Evolutionary conservation across 2,888 invertebrate species (phyloP), one percentile per base, ranked within the genome.

Genomic region (Drosophila mayaguana): DNA sequence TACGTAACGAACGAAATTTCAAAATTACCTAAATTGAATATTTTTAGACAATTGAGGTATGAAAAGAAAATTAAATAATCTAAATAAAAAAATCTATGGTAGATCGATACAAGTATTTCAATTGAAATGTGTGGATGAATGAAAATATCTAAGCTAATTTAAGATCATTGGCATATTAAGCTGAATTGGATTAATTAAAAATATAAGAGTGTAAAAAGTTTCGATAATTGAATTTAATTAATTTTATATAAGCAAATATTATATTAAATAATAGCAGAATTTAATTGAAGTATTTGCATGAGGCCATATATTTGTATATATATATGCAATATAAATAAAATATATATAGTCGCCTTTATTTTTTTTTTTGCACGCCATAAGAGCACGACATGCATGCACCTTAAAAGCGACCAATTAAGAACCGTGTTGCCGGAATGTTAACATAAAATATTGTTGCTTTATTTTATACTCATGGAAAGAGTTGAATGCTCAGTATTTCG

Each of bases 341-440:
- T 53, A 50, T 51, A 18, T 36, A 20, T 14, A 20, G 14, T 53
- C 32, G 22, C n/a, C n/a, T n/a, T n/a, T 16, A 36, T 36, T 53
- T 53, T 51, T 25, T 5, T 25, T 25, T 25, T 25, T 25, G 25
- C 51, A 51, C 51, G 51, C 20, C 28, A 51, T 4, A 34, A 20
- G 28, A 51, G 32, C 51, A 22, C 51, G 34, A 36, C 51, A 53
- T 53, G 51, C 51, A 53, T 16, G 51, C 34, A 53, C 16, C 32
- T 36, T 22, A 22, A 53, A 36, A 53, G 18, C 32, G 7, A 36
- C 36, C 20, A 36, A 53, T 53, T 53, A 53, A 36, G 36, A 20
- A 36, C 20, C 36, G 36, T 53, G 51, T 53, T 20, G 18, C 14
- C 34, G 36, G 4, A 22, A 53, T 53, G 51, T 16, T 53, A 53